Evolutionary conservation across 2,797 vertebrate genomes (phyloP).

Genomic region (Pitangus sulphuratus): DNA sequence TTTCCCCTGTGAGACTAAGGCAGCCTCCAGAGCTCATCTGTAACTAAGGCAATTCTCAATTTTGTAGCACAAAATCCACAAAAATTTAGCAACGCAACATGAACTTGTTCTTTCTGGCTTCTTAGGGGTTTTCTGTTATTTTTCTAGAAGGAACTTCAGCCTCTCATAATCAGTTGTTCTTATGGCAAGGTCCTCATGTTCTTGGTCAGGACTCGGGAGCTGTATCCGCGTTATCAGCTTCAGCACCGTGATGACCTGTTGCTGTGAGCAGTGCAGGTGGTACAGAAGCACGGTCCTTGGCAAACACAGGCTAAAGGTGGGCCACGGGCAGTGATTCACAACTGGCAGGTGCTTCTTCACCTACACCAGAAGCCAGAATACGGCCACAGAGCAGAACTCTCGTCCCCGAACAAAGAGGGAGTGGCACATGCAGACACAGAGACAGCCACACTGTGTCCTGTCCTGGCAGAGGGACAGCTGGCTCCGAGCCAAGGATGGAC

Average conservation of each 20-base stretch:
- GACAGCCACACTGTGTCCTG: not conserved
- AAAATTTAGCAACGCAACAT: not conserved
- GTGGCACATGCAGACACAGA: not conserved
- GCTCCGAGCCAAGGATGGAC: fast-evolving
- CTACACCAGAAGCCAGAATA: not conserved
- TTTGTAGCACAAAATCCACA: not conserved
- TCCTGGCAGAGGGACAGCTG: not conserved
- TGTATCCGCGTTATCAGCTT: fast-evolving
- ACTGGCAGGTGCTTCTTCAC: not conserved
- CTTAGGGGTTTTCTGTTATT: not conserved
- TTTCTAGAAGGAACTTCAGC: not conserved
- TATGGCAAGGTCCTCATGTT: not conserved
- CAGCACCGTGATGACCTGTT: not conserved
- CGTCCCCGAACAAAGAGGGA: not conserved
- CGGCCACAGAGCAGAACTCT: not conserved
- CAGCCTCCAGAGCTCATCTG: not conserved
- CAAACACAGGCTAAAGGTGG: not conserved
- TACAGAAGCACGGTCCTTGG: not conserved
- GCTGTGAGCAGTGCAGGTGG: not conserved
- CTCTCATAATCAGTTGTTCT: not conserved
- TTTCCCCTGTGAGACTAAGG: not conserved
- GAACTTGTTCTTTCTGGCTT: not conserved
- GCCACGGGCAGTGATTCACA: not conserved
- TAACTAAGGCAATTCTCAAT: not conserved
- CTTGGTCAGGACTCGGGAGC: not conserved